Evolutionary conservation across 2,888 invertebrate genomes (phyloP).

Genomic region (Desoria tigrina): DNA sequence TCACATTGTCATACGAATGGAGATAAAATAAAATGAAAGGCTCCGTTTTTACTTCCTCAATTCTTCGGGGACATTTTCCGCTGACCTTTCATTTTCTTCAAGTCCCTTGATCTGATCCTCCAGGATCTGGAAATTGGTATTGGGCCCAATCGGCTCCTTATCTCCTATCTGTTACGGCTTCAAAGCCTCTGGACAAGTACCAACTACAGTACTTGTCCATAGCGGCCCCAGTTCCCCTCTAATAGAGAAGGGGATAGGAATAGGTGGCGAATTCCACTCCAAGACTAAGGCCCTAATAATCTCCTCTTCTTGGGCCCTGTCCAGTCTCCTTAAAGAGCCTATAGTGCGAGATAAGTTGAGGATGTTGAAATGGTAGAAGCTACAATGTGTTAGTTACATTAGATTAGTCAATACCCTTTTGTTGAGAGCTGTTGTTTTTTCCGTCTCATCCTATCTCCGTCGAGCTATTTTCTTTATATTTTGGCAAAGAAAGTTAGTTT

Average conservation of each 20-base stretch:
- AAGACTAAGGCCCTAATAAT: constrained; percentile 7
- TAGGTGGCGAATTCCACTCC: constrained; percentile 19
- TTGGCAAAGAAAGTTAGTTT: too few relatives aligned
- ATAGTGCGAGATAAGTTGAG: not conserved
- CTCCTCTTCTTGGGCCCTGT: not conserved
- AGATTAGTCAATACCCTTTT: not conserved
- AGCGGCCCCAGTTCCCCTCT: not conserved
- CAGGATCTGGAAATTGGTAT: not conserved
- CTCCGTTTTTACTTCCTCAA: not conserved
- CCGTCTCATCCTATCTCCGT: too few relatives aligned
- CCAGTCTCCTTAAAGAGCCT: not conserved
- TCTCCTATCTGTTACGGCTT: not conserved
- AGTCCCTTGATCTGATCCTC: constrained; percentile 1
- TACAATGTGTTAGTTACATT: constrained; percentile 10
- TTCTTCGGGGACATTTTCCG: constrained; percentile 25
- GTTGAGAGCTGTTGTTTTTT: too few relatives aligned
- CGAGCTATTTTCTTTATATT: too few relatives aligned
- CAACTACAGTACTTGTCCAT: too few relatives aligned
- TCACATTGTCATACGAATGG: not conserved
- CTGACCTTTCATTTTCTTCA: constrained; percentile 44
- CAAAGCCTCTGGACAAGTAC: too few relatives aligned
- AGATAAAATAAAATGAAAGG: constrained; percentile 3
- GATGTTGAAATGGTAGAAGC: not conserved
- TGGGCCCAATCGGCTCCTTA: not conserved
- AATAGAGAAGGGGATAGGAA: not conserved